Percentiles rank a stretch among this genome's conserved stretches.
phyloP scores from a whole-genome alignment of 53 echinoderm and acorn worm species.

The Holothuria leucospilota region DNA sequence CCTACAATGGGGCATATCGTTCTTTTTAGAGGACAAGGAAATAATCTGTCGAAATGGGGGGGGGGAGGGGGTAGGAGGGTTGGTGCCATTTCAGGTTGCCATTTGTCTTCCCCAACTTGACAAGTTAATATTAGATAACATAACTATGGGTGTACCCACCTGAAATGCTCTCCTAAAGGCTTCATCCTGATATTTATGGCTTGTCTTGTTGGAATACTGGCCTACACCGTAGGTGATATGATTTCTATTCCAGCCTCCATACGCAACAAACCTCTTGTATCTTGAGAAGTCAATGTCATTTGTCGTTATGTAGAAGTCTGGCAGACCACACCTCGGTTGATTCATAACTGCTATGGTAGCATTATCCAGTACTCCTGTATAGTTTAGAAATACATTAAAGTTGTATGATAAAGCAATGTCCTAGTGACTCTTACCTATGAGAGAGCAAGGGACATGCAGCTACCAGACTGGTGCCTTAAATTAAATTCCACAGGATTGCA shows the following conservation, averaged over 20 bases:
- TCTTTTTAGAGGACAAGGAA: too few species aligned
- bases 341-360: conserved; percentile 25
- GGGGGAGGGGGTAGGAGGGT: too few species aligned
- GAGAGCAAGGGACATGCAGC: too few species aligned
- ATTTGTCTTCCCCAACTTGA: too few species aligned
- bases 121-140: too few species aligned
- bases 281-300: conserved; percentile 27
- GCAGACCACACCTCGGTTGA: conserved; percentile 11
- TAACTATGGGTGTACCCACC: background rate
- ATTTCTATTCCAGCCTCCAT: conserved; percentile 8
- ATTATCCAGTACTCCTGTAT: conserved; percentile 7
- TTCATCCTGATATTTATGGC: background rate
- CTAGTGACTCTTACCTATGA: too few species aligned
- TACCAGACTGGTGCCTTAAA: too few species aligned
- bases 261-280: conserved; percentile 20
- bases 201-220: background rate
- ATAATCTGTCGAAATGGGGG: too few species aligned
- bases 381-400: background rate
- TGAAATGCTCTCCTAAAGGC: conserved; percentile 14
- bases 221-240: conserved; percentile 18
- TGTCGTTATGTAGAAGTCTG: conserved; percentile 30
- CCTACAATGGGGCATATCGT: too few species aligned
- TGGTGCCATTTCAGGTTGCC: too few species aligned
- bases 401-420: too few species aligned
- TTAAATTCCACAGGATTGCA: too few species aligned